phyloP scores from a whole-genome alignment of 2,888 invertebrate genomes.

The Drosophila paracracens region DNA sequence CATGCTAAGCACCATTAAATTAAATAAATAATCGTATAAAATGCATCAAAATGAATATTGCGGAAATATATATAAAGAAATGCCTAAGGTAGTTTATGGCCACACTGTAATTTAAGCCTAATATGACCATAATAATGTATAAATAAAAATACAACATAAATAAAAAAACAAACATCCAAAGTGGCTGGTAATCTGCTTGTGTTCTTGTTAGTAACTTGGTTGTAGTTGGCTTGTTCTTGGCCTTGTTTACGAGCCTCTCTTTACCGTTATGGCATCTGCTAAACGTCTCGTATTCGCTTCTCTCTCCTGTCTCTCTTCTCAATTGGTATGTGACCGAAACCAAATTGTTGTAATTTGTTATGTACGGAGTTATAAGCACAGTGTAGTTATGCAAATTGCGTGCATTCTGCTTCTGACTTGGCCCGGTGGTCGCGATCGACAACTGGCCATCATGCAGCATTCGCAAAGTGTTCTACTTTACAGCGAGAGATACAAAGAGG shows the following conservation, averaged over 20 bases:
- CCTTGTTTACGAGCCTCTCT: constrained; percentile 44
- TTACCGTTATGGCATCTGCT: constrained; percentile 47
- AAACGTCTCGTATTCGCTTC: constrained; percentile 45
- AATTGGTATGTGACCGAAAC: constrained; percentile 52
- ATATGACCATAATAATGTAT: constrained; percentile 28
- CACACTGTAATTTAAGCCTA: constrained; percentile 28
- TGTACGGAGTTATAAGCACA: constrained; percentile 68
- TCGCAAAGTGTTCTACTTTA: constrained; percentile 48
- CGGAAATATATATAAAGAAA: neutral
- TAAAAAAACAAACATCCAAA: constrained; percentile 16
- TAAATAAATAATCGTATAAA: neutral
- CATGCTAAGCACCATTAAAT: neutral
- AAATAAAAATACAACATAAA: constrained; percentile 13
- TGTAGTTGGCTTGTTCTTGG: constrained; percentile 46
- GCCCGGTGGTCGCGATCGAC: constrained; percentile 33
- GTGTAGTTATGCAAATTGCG: constrained; percentile 73
- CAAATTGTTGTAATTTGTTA: constrained; percentile 78
- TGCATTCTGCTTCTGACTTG: constrained; percentile 14
- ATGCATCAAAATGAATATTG: neutral
- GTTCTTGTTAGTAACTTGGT: constrained; percentile 26
- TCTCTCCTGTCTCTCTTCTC: constrained; percentile 3
- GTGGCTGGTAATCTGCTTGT: constrained; percentile 31
- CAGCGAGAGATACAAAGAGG: neutral
- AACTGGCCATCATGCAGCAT: constrained; percentile 47
- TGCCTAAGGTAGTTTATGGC: neutral